Evolutionary conservation across 2,113 vertebrate genomes (phyloP).

Genomic region (Coregonus clupeaformis): DNA sequence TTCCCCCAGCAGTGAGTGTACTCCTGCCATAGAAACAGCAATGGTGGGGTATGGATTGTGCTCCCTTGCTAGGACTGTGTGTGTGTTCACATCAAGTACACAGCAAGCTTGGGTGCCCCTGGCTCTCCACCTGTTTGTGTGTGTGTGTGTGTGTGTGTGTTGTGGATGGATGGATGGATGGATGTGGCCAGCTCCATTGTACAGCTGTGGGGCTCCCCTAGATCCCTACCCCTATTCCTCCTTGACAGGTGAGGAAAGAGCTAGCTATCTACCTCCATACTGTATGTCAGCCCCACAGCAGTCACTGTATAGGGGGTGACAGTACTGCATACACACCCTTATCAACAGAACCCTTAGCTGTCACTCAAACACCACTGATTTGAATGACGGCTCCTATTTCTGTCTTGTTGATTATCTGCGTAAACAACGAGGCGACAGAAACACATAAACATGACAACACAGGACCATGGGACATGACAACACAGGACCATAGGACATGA

Average conservation of each 20-base stretch:
- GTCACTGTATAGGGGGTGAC: background rate
- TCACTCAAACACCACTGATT: background rate
- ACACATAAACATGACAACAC: background rate
- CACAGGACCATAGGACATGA: no score
- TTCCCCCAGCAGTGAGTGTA: conserved; percentile 30
- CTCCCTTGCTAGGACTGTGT: background rate
- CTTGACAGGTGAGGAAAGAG: background rate
- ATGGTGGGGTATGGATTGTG: conserved; percentile 41
- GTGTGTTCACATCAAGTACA: background rate
- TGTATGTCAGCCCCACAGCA: background rate
- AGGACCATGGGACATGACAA: no score
- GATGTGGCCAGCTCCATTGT: background rate
- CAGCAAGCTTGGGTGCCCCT: no score
- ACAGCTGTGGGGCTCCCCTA: background rate
- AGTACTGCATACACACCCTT: background rate
- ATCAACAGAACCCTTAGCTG: background rate
- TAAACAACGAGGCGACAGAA: background rate
- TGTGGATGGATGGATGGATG: no score
- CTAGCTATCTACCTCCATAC: background rate
- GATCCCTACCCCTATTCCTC: background rate
- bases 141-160: no score
- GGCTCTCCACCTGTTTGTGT: no score
- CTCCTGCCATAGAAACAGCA: conserved; percentile 49
- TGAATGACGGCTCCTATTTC: background rate
- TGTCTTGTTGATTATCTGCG: background rate